A percentile compares a stretch with the other conserved stretches of the same genome.
These are phyloP conservation scores for Gobius niger DNA, from an alignment of 2,113 vertebrate species.

Conservation along the genomic window DNA sequence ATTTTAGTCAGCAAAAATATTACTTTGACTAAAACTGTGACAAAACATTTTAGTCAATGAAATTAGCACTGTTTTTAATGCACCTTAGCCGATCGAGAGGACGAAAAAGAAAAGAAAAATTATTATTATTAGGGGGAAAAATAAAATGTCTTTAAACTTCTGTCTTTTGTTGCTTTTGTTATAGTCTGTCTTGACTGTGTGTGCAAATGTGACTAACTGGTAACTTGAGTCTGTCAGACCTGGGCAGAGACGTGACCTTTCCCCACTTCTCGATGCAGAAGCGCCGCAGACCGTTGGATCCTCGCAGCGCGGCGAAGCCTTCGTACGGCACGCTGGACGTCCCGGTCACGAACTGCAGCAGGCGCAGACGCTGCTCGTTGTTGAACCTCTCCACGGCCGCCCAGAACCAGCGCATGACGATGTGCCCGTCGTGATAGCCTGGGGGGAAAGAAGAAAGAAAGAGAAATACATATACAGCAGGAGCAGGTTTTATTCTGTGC, in stretches of 20 bases:
- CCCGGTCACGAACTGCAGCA: slow-evolving; percentile 95
- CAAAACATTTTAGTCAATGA: no score
- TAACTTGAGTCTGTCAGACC: slow-evolving; percentile 69
- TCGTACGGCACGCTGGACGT: slow-evolving; percentile 97
- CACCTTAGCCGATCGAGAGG: no score
- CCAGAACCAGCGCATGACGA: slow-evolving; percentile 99
- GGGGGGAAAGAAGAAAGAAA: background rate
- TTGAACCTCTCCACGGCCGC: slow-evolving; percentile 93
- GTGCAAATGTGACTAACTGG: background rate
- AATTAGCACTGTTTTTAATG: no score
- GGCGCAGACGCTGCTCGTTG: slow-evolving; percentile 92
- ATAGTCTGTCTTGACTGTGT: no score
- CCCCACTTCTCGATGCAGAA: slow-evolving; percentile 99
- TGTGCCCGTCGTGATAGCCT: slow-evolving; percentile 97
- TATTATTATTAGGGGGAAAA: no score
- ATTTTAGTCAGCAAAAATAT: no score
- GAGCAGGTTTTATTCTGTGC: background rate
- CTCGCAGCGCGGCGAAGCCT: slow-evolving; percentile 90
- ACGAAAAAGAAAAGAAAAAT: no score
- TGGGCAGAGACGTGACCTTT: slow-evolving; percentile 94
- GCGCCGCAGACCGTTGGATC: slow-evolving; percentile 91
- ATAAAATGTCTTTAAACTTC: no score
- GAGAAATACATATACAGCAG: background rate
- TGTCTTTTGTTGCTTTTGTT: no score
- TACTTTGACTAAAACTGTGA: no score